Base-by-base conservation (phyloP, 2,797 vertebrate genomes). In the Channallabes apus region DNA sequence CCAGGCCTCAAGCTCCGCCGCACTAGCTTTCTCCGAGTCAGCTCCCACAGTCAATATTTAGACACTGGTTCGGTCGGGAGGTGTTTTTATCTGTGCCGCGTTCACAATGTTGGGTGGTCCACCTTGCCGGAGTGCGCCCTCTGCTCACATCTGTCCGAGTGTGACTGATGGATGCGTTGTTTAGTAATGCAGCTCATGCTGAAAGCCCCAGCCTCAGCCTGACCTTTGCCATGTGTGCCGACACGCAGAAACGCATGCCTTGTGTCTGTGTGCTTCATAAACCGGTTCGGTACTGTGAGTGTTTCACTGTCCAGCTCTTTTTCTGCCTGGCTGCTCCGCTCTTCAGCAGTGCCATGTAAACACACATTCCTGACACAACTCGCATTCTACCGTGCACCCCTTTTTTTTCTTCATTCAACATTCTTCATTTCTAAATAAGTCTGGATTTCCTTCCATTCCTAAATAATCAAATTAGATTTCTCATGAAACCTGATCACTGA, bases 41-140 rank as follows among this genome's bases (percentile, higher is more conserved):
- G 76, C 54, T 84, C 84, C 76, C 89, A 88, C 90, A 88, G 84
- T 90, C 86, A 86, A 68, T 93, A 92, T 93, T 94, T 93, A 83
- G 85, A 91, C 82, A 90, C 84, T 90, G 90, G 92, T 90, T 90
- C 85, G 84, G 91, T 89, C 87, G 87, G 92, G 91, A 92, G 91
- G 90, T 84, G 62, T 90, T 91, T 76, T 92, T 91, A 91, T 94
- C 88, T 88, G 84, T 81, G 81, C 83, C 90, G 87, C 85, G 71
- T 82, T 90, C 90, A 77, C 75, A 88, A 88, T 86, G 85, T 93
- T 95, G 95, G 95, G 95, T 95, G 94, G 95, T 95, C 95, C 88
- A 87, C 86, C 87, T 83, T 86, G 90, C 86, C 86, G 88, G 89
- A 87, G 90, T 91, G 38, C 88, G 79, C 59, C 73, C 91, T 91